Conservation (phyloP, 1,140 invertebrate species). For the Meloidogyne chitwoodi region DNA sequence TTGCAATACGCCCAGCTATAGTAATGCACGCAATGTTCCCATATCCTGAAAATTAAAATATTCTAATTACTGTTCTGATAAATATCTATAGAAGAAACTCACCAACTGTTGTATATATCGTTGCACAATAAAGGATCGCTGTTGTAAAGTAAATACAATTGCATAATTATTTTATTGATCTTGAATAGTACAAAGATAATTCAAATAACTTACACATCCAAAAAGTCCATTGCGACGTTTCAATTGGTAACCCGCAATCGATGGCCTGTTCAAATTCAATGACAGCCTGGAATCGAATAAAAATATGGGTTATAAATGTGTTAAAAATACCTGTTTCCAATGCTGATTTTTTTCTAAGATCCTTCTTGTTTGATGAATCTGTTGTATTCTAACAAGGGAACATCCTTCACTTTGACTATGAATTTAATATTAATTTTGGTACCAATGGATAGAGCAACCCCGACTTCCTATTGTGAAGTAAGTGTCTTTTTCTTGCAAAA, state of each 20-base stretch:
- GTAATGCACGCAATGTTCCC: slow-evolving; percentile 91
- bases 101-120: slow-evolving; percentile 43
- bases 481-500: no score
- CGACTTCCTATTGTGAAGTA: no score
- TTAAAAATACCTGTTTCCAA: neutral
- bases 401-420: no score
- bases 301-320: slow-evolving; percentile 5
- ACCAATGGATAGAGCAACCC: no score
- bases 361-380: neutral
- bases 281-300: slow-evolving; percentile 29
- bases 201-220: slow-evolving; percentile 30
- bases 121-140: slow-evolving; percentile 42
- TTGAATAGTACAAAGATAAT: no score
- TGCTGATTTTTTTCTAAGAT: slow-evolving; percentile 9
- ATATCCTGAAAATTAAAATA: slow-evolving; percentile 67
- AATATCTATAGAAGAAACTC: neutral
- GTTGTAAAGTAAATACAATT: neutral
- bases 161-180: neutral
- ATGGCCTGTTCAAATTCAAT: slow-evolving; percentile 39
- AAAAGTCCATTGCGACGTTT: slow-evolving; percentile 43
- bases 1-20: slow-evolving; percentile 81
- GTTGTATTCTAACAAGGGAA: neutral
- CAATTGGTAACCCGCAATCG: slow-evolving; percentile 35
- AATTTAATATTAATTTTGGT: no score
- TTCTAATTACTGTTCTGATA: neutral